Base-by-base conservation (phyloP, 2,888 invertebrate species). In the Pristionchus exspectatus region DNA sequence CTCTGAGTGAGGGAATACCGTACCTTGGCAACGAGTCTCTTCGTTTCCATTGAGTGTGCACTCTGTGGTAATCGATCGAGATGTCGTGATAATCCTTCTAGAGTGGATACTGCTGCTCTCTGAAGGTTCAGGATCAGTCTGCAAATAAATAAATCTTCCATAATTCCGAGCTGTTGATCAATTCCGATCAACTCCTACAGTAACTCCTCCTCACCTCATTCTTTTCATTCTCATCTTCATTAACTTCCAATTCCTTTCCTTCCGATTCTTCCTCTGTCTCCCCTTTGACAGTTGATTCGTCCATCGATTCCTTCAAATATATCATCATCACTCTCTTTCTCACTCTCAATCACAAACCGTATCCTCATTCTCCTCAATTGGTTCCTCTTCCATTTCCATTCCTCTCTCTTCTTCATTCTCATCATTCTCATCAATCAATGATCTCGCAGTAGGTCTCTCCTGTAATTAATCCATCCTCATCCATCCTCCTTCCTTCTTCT, bases 31-130 rank as follows among this genome's bases (percentile, higher is more conserved):
- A 88, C 77, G 33, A 88, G 77, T 77, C 88, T 50, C 77, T 88
- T 88, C 3, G 88, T 77, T 33, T 88, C 88, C 21, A n/a, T 54
- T 14, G 77, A 77, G 44, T 88, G 77, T 14, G 30, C 21, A 56
- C 56, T 88, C n/a, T 24, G 27, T 12, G 90, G 85, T 16, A 91
- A n/a, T 63, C 90, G 81, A 27, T 90, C 90, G 69, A 92, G 90
- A 90, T 91, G 91, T 24, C 74, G 74, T 21, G 91, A 90, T 54
- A 92, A 77, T 2, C 90, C 91, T 74, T 92, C 92, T 50, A 93
- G 90, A 7, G 92, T 92, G 24, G 89, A 59, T n/a, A 91, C 86
- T 21, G 92, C 92, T n/a, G 88, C 90, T 83, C 83, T 44, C 83
- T 83, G 14, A 74, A 30, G n/a, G 24, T 50, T 83, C 81, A 27